These are phyloP conservation scores for Tethea ocularis DNA, from an alignment of 2,888 invertebrate species.

Conservation along the genomic window DNA sequence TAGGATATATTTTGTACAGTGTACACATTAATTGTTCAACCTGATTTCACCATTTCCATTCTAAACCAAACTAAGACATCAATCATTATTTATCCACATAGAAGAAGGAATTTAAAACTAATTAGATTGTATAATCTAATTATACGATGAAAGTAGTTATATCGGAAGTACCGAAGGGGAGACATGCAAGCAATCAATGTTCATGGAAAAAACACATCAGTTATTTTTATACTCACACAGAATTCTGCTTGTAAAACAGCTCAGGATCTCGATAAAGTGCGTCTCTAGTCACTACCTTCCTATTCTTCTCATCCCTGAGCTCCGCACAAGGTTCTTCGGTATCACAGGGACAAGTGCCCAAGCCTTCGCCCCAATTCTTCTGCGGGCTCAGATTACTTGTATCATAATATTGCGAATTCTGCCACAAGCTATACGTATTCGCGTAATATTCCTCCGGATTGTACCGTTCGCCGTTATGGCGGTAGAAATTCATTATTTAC, in stretches of 20 bases:
- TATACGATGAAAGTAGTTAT: not conserved
- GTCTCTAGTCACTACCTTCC: not conserved
- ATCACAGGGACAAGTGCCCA: not conserved
- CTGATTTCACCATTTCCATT: too few relatives aligned
- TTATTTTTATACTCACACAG: not conserved
- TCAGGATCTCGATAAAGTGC: not conserved
- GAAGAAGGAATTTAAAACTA: too few relatives aligned
- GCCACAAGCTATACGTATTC: constrained; percentile 45
- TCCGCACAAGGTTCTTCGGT: not conserved
- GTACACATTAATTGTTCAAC: too few relatives aligned
- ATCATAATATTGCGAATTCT: constrained; percentile 44
- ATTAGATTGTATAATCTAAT: not conserved
- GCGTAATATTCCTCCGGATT: constrained; percentile 34
- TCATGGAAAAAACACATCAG: not conserved
- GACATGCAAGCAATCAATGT: not conserved
- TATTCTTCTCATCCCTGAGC: not conserved
- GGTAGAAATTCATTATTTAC: constrained; percentile 31
- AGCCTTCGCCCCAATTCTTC: not conserved
- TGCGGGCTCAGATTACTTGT: constrained; percentile 25
- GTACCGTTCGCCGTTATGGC: constrained; percentile 21
- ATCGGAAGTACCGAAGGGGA: not conserved
- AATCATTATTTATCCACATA: too few relatives aligned
- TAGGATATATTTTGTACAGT: too few relatives aligned
- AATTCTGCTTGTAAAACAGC: not conserved
- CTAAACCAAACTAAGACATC: too few relatives aligned